These are phyloP conservation scores for Clepsis dumicolana DNA, from an alignment of 2,888 invertebrate species.

Conservation along the genomic window DNA sequence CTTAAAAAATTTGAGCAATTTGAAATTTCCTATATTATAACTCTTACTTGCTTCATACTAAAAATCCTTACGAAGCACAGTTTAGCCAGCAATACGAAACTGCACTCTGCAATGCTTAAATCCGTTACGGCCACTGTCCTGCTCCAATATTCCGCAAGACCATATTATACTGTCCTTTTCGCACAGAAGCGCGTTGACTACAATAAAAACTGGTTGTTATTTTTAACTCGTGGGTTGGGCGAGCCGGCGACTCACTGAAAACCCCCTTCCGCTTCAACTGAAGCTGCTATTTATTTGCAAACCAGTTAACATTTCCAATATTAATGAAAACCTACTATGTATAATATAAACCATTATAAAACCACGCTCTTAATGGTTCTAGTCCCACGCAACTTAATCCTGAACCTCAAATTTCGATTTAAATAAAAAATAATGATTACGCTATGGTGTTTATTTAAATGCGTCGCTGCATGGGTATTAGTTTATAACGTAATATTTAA, in stretches of 20 bases:
- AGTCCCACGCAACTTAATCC: neutral
- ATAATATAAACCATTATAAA: neutral
- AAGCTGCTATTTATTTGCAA: slow-evolving; percentile 60
- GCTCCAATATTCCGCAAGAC: slow-evolving; percentile 65
- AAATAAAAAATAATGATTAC: neutral
- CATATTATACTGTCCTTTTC: slow-evolving; percentile 76
- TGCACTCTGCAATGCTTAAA: slow-evolving; percentile 77
- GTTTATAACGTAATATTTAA: too few relatives aligned
- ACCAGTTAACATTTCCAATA: slow-evolving; percentile 47
- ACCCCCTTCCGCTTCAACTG: slow-evolving; percentile 77
- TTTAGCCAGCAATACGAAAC: slow-evolving; percentile 62
- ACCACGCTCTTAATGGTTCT: neutral
- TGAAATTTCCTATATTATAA: neutral
- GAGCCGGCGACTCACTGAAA: slow-evolving; percentile 74
- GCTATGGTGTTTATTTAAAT: too few relatives aligned
- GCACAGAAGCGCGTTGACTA: slow-evolving; percentile 74
- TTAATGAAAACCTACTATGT: neutral
- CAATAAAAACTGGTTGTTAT: slow-evolving; percentile 85
- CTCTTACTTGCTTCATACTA: slow-evolving; percentile 38
- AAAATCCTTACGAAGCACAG: slow-evolving; percentile 51
- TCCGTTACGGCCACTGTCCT: slow-evolving; percentile 78
- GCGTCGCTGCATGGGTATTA: too few relatives aligned
- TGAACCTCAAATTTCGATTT: neutral
- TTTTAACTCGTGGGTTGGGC: slow-evolving; percentile 82
- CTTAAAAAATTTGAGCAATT: neutral